Evolutionary conservation across 1,140 invertebrate species (phyloP).

Genomic region (Drosophila mauritiana): DNA sequence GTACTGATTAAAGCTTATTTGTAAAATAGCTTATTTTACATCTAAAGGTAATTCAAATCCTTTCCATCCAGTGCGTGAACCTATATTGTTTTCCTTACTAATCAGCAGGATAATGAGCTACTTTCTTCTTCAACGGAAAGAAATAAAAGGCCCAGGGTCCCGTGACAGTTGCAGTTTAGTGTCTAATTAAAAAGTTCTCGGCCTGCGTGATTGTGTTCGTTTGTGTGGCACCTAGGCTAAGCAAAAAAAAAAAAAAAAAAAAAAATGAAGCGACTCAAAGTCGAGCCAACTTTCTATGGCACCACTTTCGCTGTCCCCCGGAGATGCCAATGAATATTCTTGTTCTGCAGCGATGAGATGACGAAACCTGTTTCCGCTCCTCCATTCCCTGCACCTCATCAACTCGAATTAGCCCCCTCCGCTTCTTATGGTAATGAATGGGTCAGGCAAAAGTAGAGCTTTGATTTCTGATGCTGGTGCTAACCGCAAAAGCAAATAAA

Average conservation of each 20-base stretch:
- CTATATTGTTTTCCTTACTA: constrained; percentile 32
- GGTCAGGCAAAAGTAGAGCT: constrained; percentile 52
- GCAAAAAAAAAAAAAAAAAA: constrained; percentile 30
- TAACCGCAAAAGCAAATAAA: constrained; percentile 71
- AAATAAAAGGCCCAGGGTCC: constrained; percentile 13
- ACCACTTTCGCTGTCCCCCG: constrained; percentile 71
- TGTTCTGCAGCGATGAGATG: constrained; percentile 65
- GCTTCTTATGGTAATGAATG: constrained; percentile 50
- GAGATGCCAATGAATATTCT: constrained; percentile 65
- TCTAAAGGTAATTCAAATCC: not conserved
- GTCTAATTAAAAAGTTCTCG: constrained; percentile 73
- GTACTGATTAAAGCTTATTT: not conserved
- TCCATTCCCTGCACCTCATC: not conserved
- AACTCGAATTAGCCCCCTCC: constrained; percentile 1
- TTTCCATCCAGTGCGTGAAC: not conserved
- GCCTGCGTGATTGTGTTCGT: constrained; percentile 17
- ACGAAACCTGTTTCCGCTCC: constrained; percentile 38
- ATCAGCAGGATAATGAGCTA: constrained; percentile 50
- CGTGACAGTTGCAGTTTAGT: constrained; percentile 59
- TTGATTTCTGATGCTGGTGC: constrained; percentile 42
- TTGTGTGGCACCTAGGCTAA: constrained; percentile 9
- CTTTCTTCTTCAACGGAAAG: not conserved
- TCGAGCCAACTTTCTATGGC: constrained; percentile 73
- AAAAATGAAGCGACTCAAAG: constrained; percentile 5
- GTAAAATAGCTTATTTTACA: not conserved